Evolutionary conservation across 2,888 invertebrate genomes (phyloP).

Genomic region (Cheilosia vernalis): DNA sequence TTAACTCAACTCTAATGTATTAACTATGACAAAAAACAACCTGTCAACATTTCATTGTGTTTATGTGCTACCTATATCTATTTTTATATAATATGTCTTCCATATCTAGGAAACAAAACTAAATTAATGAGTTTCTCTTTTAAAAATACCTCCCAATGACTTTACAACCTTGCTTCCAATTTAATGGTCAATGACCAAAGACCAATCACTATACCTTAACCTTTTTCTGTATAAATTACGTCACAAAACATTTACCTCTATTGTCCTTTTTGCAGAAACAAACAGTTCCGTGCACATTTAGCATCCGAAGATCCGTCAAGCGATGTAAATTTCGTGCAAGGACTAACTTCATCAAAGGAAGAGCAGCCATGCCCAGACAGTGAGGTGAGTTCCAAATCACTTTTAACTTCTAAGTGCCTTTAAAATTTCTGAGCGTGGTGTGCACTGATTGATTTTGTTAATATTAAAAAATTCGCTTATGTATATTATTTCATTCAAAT

Average conservation of each 20-base stretch:
- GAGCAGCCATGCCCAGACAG: slow-evolving; percentile 81
- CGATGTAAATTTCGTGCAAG: slow-evolving; percentile 84
- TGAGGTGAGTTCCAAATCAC: slow-evolving; percentile 79
- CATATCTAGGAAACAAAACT: no score
- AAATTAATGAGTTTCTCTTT: no score
- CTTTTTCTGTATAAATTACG: background rate
- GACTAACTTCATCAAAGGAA: slow-evolving; percentile 79
- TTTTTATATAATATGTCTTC: no score
- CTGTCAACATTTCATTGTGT: no score
- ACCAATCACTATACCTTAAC: background rate
- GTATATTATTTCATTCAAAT: slow-evolving; percentile 70
- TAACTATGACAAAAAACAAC: no score
- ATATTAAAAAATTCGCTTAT: slow-evolving; percentile 58
- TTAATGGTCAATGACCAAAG: no score
- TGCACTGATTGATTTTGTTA: slow-evolving; percentile 16
- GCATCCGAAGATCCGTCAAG: slow-evolving; percentile 87
- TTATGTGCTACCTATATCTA: no score
- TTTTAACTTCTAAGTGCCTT: background rate
- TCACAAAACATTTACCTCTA: background rate
- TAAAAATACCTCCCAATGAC: no score
- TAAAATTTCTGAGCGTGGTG: slow-evolving; percentile 9
- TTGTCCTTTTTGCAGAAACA: slow-evolving; percentile 85
- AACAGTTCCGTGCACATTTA: slow-evolving; percentile 89
- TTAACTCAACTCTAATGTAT: no score
- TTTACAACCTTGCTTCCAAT: no score